phyloP scores from a whole-genome alignment of 2,888 invertebrate genomes.

The Euproctis similis region DNA sequence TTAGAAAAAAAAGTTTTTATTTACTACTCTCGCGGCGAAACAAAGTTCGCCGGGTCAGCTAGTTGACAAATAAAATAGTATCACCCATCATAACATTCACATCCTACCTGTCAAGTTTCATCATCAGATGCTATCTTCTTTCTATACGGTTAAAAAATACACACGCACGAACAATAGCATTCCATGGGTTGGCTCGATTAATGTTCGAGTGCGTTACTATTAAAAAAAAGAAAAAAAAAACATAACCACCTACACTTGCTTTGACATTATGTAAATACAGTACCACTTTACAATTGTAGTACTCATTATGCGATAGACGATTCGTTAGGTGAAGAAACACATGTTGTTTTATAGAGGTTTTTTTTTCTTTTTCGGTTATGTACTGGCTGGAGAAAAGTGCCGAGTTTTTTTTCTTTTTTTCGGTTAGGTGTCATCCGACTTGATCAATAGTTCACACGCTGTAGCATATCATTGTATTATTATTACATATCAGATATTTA shows the following conservation, averaged over 20 bases:
- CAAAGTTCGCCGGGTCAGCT: too few species aligned
- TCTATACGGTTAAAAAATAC: slow-evolving; percentile 58
- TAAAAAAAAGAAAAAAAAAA: too few species aligned
- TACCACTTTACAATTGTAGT: slow-evolving; percentile 71
- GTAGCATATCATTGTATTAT: too few species aligned
- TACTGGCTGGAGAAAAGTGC: slow-evolving; percentile 38
- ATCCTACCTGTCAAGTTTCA: slow-evolving; percentile 38
- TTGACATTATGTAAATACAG: slow-evolving; percentile 75
- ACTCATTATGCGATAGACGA: slow-evolving; percentile 70
- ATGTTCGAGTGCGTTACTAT: slow-evolving; percentile 50
- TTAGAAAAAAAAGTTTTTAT: too few species aligned
- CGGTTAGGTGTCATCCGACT: too few species aligned
- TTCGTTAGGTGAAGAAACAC: slow-evolving; percentile 76
- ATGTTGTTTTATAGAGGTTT: slow-evolving; percentile 69
- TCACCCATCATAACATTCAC: slow-evolving; percentile 16
- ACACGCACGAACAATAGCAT: slow-evolving; percentile 62
- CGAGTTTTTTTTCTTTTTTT: too few species aligned
- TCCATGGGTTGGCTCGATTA: slow-evolving; percentile 70
- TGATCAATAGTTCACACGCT: too few species aligned
- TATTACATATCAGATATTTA: too few species aligned
- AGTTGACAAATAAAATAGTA: slow-evolving; percentile 7
- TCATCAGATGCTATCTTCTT: slow-evolving; percentile 34
- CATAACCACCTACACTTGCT: slow-evolving; percentile 68
- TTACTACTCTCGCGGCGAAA: neutral
- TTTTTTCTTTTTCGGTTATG: too few species aligned